Base-by-base conservation (phyloP, 2,888 invertebrate species). In the Phortica okadai region DNA sequence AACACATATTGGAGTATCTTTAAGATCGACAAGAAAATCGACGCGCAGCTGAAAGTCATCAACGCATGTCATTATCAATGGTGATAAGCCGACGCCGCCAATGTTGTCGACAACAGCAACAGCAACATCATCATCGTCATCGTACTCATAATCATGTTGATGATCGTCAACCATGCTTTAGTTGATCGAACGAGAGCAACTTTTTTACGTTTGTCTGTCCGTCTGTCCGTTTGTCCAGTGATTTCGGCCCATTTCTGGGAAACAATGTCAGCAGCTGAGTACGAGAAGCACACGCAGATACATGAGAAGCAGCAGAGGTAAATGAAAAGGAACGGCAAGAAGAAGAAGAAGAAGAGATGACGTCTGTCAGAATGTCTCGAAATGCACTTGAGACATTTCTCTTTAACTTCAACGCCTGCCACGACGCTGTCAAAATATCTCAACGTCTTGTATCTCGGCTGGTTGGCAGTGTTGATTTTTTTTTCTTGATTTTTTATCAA, bases 351-450 rank as follows among this genome's bases (percentile, higher is more conserved):
- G 62, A 62, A 16, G 21, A 62, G 62, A 10, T 70, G 11, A 6
- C 67, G 14, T 45, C 64, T 42, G 62, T 64, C 33, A 11, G 64
- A 8, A 10, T 33, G 64, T 64, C 64, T 50, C 54, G 54, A 33
- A 86, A 84, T 86, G 85, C 85, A 85, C 85, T 85, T 88, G 88
- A 85, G 85, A 85, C 85, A 88, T 86, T 88, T 85, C 85, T 86
- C 88, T 86, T 81, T 87, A 85, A 85, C 86, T 83, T 85, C 88
- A 85, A 87, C 85, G 85, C 88, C 85, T 88, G 85, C 85, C 85
- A 85, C 77, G 75, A 79, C 80, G 85, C 85, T 87, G 85, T 85
- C 85, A 85, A 85, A 85, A 87, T 85, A 87, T 85, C 88, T 88
- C 85, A 85, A 21, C 56, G 33, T 72, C 54, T 54, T 33, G 21